Conservation (phyloP, 2,113 vertebrate genomes). For the Urocolius indicus region DNA sequence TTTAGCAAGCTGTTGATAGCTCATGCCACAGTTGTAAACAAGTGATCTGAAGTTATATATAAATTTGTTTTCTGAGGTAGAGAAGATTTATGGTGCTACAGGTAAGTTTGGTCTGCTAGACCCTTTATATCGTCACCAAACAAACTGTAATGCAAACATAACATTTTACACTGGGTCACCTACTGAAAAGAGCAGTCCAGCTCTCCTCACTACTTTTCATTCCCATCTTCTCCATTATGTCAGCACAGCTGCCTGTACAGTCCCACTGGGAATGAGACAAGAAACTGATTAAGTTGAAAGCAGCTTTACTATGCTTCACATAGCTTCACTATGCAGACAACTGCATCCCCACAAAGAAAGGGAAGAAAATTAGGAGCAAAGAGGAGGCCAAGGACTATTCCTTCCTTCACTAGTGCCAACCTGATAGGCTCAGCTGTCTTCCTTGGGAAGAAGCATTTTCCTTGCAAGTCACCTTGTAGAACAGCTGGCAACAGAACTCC, state of each 20-base stretch:
- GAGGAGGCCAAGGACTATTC: not conserved
- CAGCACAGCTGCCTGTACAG: not conserved
- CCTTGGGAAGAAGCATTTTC: not conserved
- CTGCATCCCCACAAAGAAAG: not conserved
- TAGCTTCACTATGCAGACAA: not conserved
- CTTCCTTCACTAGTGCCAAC: not conserved
- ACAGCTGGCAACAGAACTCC: not conserved
- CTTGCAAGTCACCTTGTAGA: not conserved
- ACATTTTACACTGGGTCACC: not conserved
- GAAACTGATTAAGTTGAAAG: not conserved
- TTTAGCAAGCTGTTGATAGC: not conserved
- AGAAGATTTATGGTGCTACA: not conserved
- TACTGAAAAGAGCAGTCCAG: not conserved
- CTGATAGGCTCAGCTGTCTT: not conserved
- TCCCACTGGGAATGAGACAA: not conserved
- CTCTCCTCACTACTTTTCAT: not conserved
- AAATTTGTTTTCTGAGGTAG: not conserved
- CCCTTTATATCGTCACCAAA: not conserved
- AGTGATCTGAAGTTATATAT: not conserved
- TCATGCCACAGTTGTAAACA: not conserved
- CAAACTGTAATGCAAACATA: not conserved
- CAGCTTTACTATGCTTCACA: too few species aligned
- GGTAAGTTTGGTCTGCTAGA: not conserved
- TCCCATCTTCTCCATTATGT: not conserved
- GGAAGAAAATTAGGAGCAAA: not conserved